Evolutionary conservation across 2,797 vertebrate genomes (phyloP).

Genomic region (Chanos chanos): DNA sequence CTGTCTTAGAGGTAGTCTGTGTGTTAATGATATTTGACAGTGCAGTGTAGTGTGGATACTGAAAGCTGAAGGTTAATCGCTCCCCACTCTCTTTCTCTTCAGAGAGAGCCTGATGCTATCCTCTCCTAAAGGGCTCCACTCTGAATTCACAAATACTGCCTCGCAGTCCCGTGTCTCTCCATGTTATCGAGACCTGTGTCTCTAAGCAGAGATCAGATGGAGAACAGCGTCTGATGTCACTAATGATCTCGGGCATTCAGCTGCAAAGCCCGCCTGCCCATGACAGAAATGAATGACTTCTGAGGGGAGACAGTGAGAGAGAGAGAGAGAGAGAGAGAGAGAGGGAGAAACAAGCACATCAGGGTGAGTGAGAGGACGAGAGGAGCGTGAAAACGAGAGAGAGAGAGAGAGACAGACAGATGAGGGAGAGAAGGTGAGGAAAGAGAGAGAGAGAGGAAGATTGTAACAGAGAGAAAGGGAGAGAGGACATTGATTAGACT

Average conservation of each 20-base stretch:
- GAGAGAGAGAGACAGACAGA: too few relatives aligned
- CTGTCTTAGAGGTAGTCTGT: slow-evolving; percentile 33
- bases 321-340: background rate
- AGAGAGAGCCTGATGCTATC: slow-evolving; percentile 40
- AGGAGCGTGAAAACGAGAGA: too few relatives aligned
- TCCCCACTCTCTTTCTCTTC: slow-evolving; percentile 42
- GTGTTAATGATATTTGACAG: slow-evolving; percentile 59
- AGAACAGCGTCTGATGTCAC: slow-evolving; percentile 33
- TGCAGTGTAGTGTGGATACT: slow-evolving; percentile 42
- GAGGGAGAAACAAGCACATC: too few relatives aligned
- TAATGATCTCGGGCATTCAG: slow-evolving; percentile 29
- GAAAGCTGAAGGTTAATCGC: slow-evolving; percentile 68
- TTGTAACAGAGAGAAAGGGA: too few relatives aligned
- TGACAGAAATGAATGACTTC: slow-evolving; percentile 25
- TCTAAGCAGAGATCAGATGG: slow-evolving; percentile 46
- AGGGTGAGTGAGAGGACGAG: too few relatives aligned
- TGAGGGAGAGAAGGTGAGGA: too few relatives aligned
- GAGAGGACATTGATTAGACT: too few relatives aligned
- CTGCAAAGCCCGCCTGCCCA: too few relatives aligned
- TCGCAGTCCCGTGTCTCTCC: slow-evolving; percentile 31
- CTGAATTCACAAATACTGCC: slow-evolving; percentile 55
- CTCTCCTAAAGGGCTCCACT: slow-evolving; percentile 39
- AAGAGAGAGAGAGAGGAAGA: too few relatives aligned
- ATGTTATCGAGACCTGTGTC: slow-evolving; percentile 44
- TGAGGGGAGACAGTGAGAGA: slow-evolving; percentile 10